These are phyloP conservation scores for Beroe ovata DNA, from an alignment of 37 sponge, comb jelly and placozoan species.

Conservation along the genomic window DNA sequence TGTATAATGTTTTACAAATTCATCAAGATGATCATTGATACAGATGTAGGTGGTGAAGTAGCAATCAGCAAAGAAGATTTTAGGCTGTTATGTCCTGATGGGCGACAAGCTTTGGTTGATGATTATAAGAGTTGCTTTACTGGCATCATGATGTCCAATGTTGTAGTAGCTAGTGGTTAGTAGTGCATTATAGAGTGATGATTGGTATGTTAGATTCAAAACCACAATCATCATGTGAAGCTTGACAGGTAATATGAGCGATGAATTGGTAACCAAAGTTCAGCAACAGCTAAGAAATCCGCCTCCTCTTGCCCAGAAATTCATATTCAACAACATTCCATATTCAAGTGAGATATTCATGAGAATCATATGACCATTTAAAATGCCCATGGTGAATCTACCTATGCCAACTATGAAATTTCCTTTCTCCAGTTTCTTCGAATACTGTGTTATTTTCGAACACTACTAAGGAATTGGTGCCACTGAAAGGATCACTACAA, in stretches of 20 bases:
- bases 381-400: too few species aligned
- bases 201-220: too few species aligned
- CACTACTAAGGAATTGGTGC: background rate
- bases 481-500: background rate
- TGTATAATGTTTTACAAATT: too few species aligned
- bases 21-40: background rate
- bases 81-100: constrained; percentile 28
- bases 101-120: background rate
- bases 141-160: background rate
- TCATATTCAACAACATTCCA: background rate
- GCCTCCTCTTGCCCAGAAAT: background rate
- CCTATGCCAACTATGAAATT: too few species aligned
- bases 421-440: background rate
- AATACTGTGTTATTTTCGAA: background rate
- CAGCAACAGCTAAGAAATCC: constrained; percentile 10
- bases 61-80: background rate
- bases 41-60: background rate
- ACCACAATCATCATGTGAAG: too few species aligned
- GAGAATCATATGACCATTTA: too few species aligned
- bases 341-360: background rate
- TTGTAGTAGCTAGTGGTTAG: background rate
- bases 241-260: background rate
- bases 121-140: background rate
- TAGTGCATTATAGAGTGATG: too few species aligned
- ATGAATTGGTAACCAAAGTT: background rate